phyloP scores from a whole-genome alignment of 2,888 invertebrate species.

The Dascillus cervinus region DNA sequence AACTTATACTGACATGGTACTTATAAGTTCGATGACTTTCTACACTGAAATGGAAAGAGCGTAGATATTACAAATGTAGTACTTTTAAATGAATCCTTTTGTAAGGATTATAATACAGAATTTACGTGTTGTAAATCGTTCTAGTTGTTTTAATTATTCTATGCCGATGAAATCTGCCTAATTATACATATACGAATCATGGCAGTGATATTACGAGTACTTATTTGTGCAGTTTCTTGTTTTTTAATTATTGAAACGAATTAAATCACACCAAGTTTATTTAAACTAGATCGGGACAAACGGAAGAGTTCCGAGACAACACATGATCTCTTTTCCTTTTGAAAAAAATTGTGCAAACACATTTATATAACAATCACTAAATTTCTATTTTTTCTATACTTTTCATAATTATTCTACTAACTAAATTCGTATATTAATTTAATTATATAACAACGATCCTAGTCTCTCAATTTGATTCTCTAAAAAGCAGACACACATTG shows the following conservation, averaged over 20 bases:
- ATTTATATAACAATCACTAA: conserved; percentile 31
- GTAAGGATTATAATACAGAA: too few species aligned
- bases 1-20: neutral
- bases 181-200: conserved; percentile 30
- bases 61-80: neutral
- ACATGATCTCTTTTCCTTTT: conserved; percentile 1
- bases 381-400: conserved; percentile 28
- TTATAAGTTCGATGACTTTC: neutral
- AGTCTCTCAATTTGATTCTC: conserved; percentile 40
- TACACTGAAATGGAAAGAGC: neutral
- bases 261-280: too few species aligned
- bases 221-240: conserved; percentile 32
- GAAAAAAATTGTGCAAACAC: conserved; percentile 37
- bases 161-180: conserved; percentile 37
- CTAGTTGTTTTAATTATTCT: conserved; percentile 9
- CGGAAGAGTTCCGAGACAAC: conserved; percentile 16
- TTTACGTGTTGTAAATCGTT: conserved; percentile 11
- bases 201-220: conserved; percentile 35
- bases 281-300: too few species aligned
- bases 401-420: conserved; percentile 29
- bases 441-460: conserved; percentile 43
- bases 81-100: neutral
- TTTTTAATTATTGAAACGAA: too few species aligned
- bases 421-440: conserved; percentile 29
- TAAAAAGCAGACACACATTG: conserved; percentile 37